These are phyloP conservation scores for Patella caerulea DNA, from an alignment of 2,888 invertebrate species.

Conservation along the genomic window DNA sequence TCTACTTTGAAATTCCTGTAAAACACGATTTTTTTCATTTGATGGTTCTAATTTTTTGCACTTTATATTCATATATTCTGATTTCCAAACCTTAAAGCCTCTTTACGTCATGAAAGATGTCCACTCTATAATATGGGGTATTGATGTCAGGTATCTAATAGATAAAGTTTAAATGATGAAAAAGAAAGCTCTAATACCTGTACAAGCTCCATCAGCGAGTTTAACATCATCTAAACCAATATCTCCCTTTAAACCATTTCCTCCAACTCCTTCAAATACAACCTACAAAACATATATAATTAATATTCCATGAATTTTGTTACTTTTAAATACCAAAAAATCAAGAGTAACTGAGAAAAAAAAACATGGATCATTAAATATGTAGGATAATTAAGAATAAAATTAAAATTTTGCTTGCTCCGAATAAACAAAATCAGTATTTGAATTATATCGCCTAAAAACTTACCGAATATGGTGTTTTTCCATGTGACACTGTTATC, in stretches of 20 bases:
- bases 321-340: background rate
- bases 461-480: constrained; percentile 25
- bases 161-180: too few species aligned
- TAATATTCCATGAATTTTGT: background rate
- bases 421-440: background rate
- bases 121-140: too few species aligned
- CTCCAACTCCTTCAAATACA: constrained; percentile 53
- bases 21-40: too few species aligned
- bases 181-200: constrained; percentile 33
- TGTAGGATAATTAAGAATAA: constrained; percentile 1
- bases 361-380: background rate
- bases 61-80: too few species aligned
- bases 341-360: background rate
- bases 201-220: constrained; percentile 45
- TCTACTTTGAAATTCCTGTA: too few species aligned
- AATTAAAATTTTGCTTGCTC: background rate
- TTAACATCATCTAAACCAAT: constrained; percentile 62
- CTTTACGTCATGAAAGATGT: too few species aligned
- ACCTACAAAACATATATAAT: constrained; percentile 40
- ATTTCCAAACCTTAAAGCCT: too few species aligned
- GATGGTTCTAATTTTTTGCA: too few species aligned
- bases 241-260: constrained; percentile 51
- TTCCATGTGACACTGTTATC: constrained; percentile 28
- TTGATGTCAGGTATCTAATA: too few species aligned
- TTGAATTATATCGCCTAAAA: too few species aligned